phyloP scores from a whole-genome alignment of 2,113 vertebrate species.

The Hemibagrus wyckioides region DNA sequence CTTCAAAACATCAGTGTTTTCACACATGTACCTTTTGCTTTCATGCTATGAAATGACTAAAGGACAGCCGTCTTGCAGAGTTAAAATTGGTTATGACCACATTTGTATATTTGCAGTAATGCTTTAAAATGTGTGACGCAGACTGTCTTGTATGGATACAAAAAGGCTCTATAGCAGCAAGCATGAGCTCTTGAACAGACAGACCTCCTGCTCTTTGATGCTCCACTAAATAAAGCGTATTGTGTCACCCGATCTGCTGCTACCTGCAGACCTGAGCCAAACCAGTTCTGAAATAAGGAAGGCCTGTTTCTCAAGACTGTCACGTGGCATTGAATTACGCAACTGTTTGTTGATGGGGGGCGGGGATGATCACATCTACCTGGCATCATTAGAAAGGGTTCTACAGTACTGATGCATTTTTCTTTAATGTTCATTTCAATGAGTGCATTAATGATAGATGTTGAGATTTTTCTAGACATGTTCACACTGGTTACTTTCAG shows the following conservation, averaged over 20 bases:
- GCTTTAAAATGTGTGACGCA: background rate
- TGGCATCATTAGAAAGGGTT: background rate
- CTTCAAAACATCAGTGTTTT: background rate
- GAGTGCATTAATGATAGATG: background rate
- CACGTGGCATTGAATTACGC: constrained; percentile 8
- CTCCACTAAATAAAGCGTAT: background rate
- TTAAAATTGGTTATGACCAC: background rate
- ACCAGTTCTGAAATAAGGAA: constrained; percentile 35
- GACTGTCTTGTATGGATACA: background rate
- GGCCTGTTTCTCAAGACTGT: background rate
- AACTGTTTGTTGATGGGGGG: background rate
- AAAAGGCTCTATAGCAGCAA: background rate
- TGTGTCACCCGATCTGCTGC: background rate
- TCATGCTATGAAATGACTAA: background rate
- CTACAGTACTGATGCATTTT: background rate
- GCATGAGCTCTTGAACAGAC: background rate
- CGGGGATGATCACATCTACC: too few relatives aligned
- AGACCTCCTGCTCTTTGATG: background rate
- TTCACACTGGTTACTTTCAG: background rate
- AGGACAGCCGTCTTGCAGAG: background rate
- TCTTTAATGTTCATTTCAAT: background rate
- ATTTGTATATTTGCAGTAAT: background rate
- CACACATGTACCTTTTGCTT: background rate
- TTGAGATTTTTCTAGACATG: background rate
- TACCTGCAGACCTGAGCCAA: constrained; percentile 10